Conservation (phyloP, 2,797 vertebrate species). For the Enteromius radiatus region DNA sequence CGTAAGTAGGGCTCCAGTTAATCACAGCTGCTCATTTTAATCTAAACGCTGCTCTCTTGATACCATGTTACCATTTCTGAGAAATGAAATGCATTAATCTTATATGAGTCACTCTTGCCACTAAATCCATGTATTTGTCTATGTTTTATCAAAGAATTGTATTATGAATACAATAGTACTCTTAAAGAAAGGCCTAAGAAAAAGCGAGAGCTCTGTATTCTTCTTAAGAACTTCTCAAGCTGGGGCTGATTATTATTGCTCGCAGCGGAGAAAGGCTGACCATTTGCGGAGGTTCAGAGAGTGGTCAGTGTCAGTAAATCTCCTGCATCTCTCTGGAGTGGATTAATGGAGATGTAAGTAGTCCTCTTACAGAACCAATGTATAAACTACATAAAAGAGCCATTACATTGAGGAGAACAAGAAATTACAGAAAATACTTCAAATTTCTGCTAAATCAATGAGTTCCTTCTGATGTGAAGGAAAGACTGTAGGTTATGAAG, state of each 20-base stretch:
- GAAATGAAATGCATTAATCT: constrained; percentile 10
- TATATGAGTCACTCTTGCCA: not conserved
- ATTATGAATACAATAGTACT: not conserved
- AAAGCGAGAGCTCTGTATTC: too few species aligned
- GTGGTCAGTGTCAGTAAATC: not conserved
- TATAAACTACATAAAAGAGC: constrained; percentile 2
- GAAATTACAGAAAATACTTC: too few species aligned
- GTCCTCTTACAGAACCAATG: not conserved
- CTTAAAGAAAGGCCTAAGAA: too few species aligned
- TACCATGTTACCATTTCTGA: constrained; percentile 16
- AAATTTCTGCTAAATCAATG: not conserved
- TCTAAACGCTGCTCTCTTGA: constrained; percentile 15
- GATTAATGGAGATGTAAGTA: constrained; percentile 15
- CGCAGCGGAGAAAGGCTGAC: not conserved
- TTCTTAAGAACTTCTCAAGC: not conserved
- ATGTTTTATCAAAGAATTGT: not conserved
- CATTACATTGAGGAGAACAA: not conserved
- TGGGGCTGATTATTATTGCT: not conserved
- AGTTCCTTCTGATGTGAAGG: not conserved
- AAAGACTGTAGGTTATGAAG: not conserved
- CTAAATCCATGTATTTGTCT: too few species aligned
- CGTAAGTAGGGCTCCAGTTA: not conserved
- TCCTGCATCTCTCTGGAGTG: not conserved
- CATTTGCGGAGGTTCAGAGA: not conserved
- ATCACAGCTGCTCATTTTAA: not conserved